A percentile compares a stretch with the other conserved stretches of the same genome.
Conservation (phyloP, 1,140 invertebrate species). For the Pomacea maculata region DNA sequence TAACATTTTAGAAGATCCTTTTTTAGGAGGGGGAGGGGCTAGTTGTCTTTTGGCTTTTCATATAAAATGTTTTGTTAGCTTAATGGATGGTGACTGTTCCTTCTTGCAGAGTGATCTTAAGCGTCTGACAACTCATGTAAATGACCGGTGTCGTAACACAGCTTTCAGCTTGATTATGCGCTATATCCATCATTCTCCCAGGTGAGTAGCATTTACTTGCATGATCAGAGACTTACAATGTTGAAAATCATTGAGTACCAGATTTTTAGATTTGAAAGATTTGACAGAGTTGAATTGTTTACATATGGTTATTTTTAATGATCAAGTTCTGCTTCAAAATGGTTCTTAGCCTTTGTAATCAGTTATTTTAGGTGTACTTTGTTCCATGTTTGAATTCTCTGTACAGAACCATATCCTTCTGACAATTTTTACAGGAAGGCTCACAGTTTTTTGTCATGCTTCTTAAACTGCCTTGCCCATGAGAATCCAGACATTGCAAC, state of each 20-base stretch:
- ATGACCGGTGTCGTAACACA: constrained; percentile 73
- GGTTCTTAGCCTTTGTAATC: background rate
- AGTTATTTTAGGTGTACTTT: background rate
- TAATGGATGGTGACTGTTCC: no score
- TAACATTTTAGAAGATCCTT: no score
- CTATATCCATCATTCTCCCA: constrained; percentile 75
- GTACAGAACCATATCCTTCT: background rate
- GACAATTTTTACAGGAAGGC: constrained; percentile 45
- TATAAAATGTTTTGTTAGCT: no score
- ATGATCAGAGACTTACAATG: background rate
- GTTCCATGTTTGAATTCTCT: background rate
- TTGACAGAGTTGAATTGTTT: no score
- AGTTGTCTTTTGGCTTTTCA: no score
- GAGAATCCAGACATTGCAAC: constrained; percentile 80
- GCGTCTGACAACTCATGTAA: constrained; percentile 71
- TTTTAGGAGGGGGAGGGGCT: no score
- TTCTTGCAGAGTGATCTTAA: constrained; percentile 58
- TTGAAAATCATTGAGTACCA: no score
- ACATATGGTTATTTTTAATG: no score
- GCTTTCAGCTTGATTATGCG: constrained; percentile 75
- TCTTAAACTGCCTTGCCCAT: constrained; percentile 82
- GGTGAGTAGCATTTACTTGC: constrained; percentile 38
- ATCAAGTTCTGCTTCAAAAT: background rate
- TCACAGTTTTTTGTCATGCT: constrained; percentile 74
- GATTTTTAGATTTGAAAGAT: no score